phyloP scores from a whole-genome alignment of 2,888 invertebrate genomes.

The Osmoderma eremita region DNA sequence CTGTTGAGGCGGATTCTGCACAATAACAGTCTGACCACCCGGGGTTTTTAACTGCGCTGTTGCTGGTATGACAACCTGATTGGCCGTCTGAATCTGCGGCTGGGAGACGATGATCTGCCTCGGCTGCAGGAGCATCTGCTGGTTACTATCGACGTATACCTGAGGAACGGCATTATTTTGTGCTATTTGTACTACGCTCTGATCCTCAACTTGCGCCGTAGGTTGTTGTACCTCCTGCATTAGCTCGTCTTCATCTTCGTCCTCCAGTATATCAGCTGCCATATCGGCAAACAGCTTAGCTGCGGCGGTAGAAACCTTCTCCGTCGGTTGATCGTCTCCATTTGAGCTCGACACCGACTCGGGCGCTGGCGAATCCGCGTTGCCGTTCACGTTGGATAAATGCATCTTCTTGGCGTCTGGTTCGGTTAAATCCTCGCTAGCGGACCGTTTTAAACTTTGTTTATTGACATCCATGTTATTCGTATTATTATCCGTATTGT shows the following conservation, averaged over 20 bases:
- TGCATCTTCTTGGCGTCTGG: slow-evolving; percentile 63
- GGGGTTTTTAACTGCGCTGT: slow-evolving; percentile 60
- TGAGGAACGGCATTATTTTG: slow-evolving; percentile 51
- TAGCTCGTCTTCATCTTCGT: slow-evolving; percentile 72
- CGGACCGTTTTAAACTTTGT: slow-evolving; percentile 58
- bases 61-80: slow-evolving; percentile 54
- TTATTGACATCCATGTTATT: slow-evolving; percentile 45
- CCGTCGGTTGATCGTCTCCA: slow-evolving; percentile 65
- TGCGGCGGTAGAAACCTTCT: slow-evolving; percentile 81
- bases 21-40: slow-evolving; percentile 61
- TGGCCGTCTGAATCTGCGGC: slow-evolving; percentile 52
- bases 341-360: slow-evolving; percentile 65
- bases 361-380: slow-evolving; percentile 64
- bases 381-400: slow-evolving; percentile 54
- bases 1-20: slow-evolving; percentile 59
- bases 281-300: slow-evolving; percentile 87
- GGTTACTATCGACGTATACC: slow-evolving; percentile 61
- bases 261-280: slow-evolving; percentile 85
- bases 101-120: slow-evolving; percentile 68
- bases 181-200: slow-evolving; percentile 48
- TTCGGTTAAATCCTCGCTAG: slow-evolving; percentile 62
- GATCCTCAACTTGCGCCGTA: slow-evolving; percentile 40
- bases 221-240: slow-evolving; percentile 55
- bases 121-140: slow-evolving; percentile 61
- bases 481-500: slow-evolving; percentile 44